Evolutionary conservation across 2,888 invertebrate species (phyloP), one percentile per base, ranked within the genome.

Genomic region (Athalia circularis): DNA sequence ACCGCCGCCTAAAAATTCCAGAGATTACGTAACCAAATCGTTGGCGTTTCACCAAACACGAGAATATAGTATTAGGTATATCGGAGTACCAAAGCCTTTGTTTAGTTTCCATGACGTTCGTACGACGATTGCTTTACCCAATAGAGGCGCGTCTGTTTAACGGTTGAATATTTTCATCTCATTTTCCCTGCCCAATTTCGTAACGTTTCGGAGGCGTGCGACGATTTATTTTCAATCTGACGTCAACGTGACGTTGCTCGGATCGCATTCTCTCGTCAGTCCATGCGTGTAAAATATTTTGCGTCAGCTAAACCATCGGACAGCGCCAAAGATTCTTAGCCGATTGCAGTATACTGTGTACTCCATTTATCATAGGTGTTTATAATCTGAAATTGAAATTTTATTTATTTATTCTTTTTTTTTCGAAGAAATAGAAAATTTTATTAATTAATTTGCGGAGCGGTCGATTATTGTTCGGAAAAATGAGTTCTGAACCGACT

Each of bases 61-160:
- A 29, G 29, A 29, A 29, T 29, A 29, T 29, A 29, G 29, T 29
- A 29, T 29, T 29, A n/a, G n/a, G n/a, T n/a, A 29, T 29, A 13
- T 45, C 47, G 59, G 45, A 57, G 59, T 29, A 57, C 62, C 54
- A 59, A 59, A 47, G 59, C 59, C 72, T 57, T 72, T 72, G 72
- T 72, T 72, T 72, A 59, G 45, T 59, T 15, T 59, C 59, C 59
- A 59, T 72, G 72, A 72, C 72, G 72, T 72, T 72, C 57, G 72
- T 59, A 72, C 72, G n/a, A 72, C 57, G 59, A 72, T 72, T 57
- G 72, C 57, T 72, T 72, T 72, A 72, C 57, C 72, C 59, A 29
- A 29, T 47, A 59, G 72, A 72, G 72, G 72, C 72, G 72, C 72
- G 72, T 59, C 72, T 72, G 72, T 57, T 57, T 72, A 59, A 57